Base-by-base conservation (phyloP, 2,113 vertebrate species). In the Arenaria interpres region DNA sequence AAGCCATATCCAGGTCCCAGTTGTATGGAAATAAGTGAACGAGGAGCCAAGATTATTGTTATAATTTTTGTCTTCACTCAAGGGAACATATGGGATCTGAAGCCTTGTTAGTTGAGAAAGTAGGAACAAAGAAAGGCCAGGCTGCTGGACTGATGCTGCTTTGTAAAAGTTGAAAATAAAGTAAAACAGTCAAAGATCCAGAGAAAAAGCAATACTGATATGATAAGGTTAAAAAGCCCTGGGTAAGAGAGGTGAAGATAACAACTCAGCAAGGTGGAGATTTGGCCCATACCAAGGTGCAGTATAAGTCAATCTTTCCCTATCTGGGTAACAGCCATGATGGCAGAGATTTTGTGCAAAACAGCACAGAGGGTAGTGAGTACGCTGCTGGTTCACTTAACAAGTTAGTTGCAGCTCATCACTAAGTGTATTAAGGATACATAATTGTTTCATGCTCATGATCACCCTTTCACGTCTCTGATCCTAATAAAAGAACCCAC, bases 21-120 rank as follows among this genome's bases (percentile, higher is more conserved):
- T 0, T 73, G 1, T n/a, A 4, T 6, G 5, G 9, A 43, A 60
- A 69, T 11, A 56, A 56, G 14, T 27, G 28, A 57, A 62, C 6
- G 11, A 41, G 9, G 4, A 46, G 6, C 8, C 7, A 2, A 4
- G 53, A 53, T 43, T 62, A 5, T 28, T n/a, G 14, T 5, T 43
- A 4, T 63, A 7, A 48, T 48, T 88, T 59, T 46, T 8, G 6
- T 19, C n/a, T 76, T 4, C 28, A 25, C 5, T 1, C 18, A 46
- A 37, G 7, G 37, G 9, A 45, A 5, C 3, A 16, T 0, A 2
- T 4, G 9, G 4, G 7, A 32, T 24, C 12, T 33, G 45, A 39
- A 57, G 14, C 6, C 13, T 60, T 32, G 25, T 2, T 75, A 12
- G 7, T 17, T 75, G 48, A 63, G 56, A 41, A 51, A 23, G 11